phyloP scores from a whole-genome alignment of 2,797 vertebrate species.

The Melanotaenia boesemani region DNA sequence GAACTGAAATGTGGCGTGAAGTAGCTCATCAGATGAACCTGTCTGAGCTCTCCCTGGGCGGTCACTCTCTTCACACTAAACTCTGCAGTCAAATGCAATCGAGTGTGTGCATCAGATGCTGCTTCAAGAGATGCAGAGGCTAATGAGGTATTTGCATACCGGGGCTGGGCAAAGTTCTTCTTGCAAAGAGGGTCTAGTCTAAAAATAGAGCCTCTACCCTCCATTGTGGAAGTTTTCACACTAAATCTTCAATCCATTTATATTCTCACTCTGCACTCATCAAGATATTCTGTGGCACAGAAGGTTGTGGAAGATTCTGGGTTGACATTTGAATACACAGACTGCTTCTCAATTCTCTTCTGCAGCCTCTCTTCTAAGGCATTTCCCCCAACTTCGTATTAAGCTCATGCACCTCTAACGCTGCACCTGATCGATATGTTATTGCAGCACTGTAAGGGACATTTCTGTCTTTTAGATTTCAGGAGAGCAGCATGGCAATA shows the following conservation, averaged over 20 bases:
- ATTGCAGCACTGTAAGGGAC: slow-evolving; percentile 73
- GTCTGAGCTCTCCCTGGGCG: slow-evolving; percentile 58
- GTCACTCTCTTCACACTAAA: slow-evolving; percentile 51
- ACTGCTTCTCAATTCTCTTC: slow-evolving; percentile 56
- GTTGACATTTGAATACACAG: slow-evolving; percentile 78
- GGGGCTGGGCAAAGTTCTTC: slow-evolving; percentile 7
- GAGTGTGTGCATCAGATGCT: slow-evolving; percentile 39
- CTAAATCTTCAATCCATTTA: slow-evolving; percentile 33
- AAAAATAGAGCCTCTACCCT: slow-evolving; percentile 31
- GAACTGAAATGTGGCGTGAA: slow-evolving; percentile 56
- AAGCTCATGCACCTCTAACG: slow-evolving; percentile 67
- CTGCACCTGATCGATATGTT: slow-evolving; percentile 74
- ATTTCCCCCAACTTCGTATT: slow-evolving; percentile 64
- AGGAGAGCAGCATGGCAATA: slow-evolving; percentile 44
- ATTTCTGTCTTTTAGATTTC: slow-evolving; percentile 75
- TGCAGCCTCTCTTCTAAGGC: slow-evolving; percentile 37
- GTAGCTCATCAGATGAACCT: slow-evolving; percentile 62
- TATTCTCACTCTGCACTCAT: slow-evolving; percentile 52
- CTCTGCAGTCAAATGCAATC: slow-evolving; percentile 55
- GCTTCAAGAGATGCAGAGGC: slow-evolving; percentile 27
- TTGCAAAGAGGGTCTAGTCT: neutral
- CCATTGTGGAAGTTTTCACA: slow-evolving; percentile 15
- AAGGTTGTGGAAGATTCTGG: slow-evolving; percentile 64
- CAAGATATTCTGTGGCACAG: slow-evolving; percentile 32
- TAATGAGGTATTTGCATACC: slow-evolving; percentile 43